Conservation (phyloP, 2,888 invertebrate species). For the Lasioglossum zephyrum region DNA sequence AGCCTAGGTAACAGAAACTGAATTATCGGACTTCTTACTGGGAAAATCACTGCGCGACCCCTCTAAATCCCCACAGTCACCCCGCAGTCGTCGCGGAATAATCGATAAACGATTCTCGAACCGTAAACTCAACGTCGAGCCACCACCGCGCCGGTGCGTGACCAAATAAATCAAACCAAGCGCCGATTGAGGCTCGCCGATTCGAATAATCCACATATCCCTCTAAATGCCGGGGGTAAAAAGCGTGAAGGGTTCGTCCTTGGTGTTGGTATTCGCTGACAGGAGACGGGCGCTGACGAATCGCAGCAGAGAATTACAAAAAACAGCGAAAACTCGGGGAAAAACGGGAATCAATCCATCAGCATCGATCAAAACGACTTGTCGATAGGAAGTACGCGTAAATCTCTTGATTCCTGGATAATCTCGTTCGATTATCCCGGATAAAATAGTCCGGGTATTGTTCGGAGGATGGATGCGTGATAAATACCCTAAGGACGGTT, state of each 20-base stretch:
- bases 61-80: neutral
- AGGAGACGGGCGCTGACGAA: slow-evolving; percentile 45
- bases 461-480: neutral
- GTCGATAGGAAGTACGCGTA: neutral
- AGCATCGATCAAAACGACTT: slow-evolving; percentile 60
- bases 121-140: slow-evolving; percentile 4
- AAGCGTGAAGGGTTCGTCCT: neutral
- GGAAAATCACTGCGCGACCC: neutral
- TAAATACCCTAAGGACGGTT: neutral
- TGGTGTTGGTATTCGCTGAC: slow-evolving; percentile 14
- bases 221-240: slow-evolving; percentile 33
- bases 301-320: slow-evolving; percentile 26
- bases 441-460: neutral
- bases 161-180: slow-evolving; percentile 38
- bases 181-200: slow-evolving; percentile 36
- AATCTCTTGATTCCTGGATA: slow-evolving; percentile 1
- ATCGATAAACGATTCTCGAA: slow-evolving; percentile 37
- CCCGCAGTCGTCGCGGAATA: slow-evolving; percentile 8
- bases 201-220: slow-evolving; percentile 41
- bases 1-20: neutral
- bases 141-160: neutral
- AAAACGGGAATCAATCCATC: slow-evolving; percentile 47
- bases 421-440: slow-evolving; percentile 6
- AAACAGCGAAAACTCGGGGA: neutral
- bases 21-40: neutral